Evolutionary conservation across 2,797 vertebrate species (phyloP).

Genomic region (Rhodeus uyekii): DNA sequence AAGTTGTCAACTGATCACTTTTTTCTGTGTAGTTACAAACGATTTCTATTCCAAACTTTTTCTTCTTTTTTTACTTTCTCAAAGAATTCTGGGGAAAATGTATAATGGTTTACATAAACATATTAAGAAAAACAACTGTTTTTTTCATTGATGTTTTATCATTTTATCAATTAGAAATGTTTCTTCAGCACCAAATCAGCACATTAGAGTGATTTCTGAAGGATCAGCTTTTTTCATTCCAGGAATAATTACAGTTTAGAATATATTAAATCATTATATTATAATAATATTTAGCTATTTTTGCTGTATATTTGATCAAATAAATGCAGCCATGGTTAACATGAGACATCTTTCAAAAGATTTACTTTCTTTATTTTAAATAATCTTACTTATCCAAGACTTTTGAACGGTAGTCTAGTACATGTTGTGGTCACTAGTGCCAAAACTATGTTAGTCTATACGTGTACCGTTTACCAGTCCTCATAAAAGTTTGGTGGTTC

Average conservation of each 20-base stretch:
- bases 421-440: slow-evolving; percentile 28
- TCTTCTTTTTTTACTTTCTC: background rate
- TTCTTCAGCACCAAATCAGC: background rate
- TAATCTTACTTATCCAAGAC: background rate
- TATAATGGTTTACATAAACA: background rate
- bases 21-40: background rate
- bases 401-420: background rate
- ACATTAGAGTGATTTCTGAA: background rate
- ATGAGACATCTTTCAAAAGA: background rate
- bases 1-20: too few relatives aligned
- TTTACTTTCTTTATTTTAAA: too few relatives aligned
- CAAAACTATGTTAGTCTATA: slow-evolving; percentile 13
- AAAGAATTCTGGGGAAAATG: background rate
- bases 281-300: background rate
- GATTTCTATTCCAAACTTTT: background rate
- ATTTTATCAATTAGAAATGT: too few relatives aligned
- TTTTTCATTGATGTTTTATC: too few relatives aligned
- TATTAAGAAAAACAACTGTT: too few relatives aligned
- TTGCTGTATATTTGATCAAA: background rate
- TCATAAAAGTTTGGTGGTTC: background rate
- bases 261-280: too few relatives aligned
- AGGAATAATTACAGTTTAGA: background rate
- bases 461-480: background rate
- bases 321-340: background rate
- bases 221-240: background rate